Base-by-base conservation (phyloP, 2,113 vertebrate genomes). In the Alosa alosa region DNA sequence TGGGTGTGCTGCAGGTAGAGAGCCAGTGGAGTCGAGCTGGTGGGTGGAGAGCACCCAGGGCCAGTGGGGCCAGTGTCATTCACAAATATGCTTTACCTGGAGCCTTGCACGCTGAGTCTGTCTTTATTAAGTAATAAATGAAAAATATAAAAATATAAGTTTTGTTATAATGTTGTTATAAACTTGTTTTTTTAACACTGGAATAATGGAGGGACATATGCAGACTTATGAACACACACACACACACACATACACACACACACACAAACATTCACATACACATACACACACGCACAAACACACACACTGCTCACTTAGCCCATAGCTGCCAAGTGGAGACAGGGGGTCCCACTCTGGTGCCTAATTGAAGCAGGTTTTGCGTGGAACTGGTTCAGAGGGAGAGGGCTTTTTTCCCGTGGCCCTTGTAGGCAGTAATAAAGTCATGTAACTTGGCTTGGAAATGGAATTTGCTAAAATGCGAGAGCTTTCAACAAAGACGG, bases 401-500 rank as follows among this genome's bases (percentile, higher is more conserved):
- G 86, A 87, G 45, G 85, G 85, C 90, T 87, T 72, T 72, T 72
- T 72, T 72, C 64, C 64, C 64, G 64, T 72, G 64, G 64, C 64
- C 84, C 45, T 82, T 46, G 85, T 49, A 86, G 88, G 87, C 90
- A 92, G 92, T 92, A 93, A 93, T 93, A 90, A 89, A 92, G 90
- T 92, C 90, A 90, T 91, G 89, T 87, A 89, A 89, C 91, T 93
- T 91, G 91, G 92, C 93, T 89, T 88, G 81, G 84, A 88, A 90
- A 88, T 85, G 90, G 88, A 92, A 91, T 90, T 91, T 92, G 91
- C 93, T 93, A 91, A 93, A 92, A 91, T 88, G 86, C 25, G 57
- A 90, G 90, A 92, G 91, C 92, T 94, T 94, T 93, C 93, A 94
- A 88, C 92, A 93, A 87, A 89, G 91, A 87, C 89, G 86, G 90